Conservation (phyloP, 2,113 vertebrate genomes). For the Bufo gargarizans region DNA sequence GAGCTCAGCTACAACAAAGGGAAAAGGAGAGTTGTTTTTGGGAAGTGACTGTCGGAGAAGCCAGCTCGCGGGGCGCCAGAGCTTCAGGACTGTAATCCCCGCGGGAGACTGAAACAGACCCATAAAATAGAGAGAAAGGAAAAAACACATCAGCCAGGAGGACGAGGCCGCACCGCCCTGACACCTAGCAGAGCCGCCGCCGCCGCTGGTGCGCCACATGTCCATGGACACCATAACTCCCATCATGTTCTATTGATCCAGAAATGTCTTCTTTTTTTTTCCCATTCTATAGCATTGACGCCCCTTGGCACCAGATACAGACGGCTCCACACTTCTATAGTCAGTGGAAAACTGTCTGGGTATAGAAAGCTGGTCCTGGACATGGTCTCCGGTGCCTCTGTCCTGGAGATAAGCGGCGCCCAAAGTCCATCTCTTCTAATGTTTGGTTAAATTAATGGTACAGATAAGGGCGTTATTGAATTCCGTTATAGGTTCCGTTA, state of each 20-base stretch:
- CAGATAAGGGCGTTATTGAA: not conserved
- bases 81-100: slow-evolving; percentile 27
- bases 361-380: not conserved
- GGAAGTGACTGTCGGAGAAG: slow-evolving; percentile 44
- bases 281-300: not conserved
- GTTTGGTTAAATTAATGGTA: not conserved
- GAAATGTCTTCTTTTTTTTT: not conserved
- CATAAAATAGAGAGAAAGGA: slow-evolving; percentile 22
- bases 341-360: not conserved
- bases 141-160: slow-evolving; percentile 32
- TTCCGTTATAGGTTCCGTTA: too few species aligned
- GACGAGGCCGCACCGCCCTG: not conserved
- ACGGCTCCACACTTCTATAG: not conserved
- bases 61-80: slow-evolving; percentile 46
- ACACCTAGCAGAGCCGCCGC: slow-evolving; percentile 12
- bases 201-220: not conserved
- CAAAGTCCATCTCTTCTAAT: not conserved
- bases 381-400: not conserved
- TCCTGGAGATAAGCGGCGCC: not conserved
- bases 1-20: slow-evolving; percentile 31
- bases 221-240: not conserved
- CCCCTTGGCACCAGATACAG: not conserved
- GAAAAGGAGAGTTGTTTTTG: slow-evolving; percentile 46
- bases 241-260: not conserved
- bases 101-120: slow-evolving; percentile 30